These are phyloP conservation scores for Heliconius himera DNA, from an alignment of 1,140 invertebrate genomes.

Conservation along the genomic window DNA sequence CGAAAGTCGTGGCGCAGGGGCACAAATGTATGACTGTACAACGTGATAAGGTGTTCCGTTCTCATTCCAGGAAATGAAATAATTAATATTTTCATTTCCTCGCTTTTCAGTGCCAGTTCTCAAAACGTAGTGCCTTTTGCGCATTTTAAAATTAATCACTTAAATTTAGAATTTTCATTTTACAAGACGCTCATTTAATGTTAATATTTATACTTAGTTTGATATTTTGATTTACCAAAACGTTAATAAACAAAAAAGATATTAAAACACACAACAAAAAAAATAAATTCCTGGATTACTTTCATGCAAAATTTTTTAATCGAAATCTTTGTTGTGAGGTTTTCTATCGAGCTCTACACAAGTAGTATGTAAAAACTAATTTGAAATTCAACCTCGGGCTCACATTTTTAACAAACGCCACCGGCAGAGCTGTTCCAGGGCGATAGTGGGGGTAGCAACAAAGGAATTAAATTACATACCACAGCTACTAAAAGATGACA, in stretches of 20 bases:
- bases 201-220: too few relatives aligned
- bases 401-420: conserved; percentile 8
- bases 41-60: too few relatives aligned
- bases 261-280: too few relatives aligned
- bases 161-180: too few relatives aligned
- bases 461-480: conserved; percentile 14
- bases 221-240: background rate
- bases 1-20: background rate
- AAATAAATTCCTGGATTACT: background rate
- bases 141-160: too few relatives aligned
- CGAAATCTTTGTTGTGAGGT: background rate
- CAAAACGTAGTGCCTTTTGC: too few relatives aligned
- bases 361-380: conserved; percentile 3
- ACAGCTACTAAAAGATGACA: background rate
- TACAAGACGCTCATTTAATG: too few relatives aligned
- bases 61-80: too few relatives aligned
- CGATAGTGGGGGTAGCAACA: background rate
- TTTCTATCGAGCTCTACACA: background rate
- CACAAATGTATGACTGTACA: too few relatives aligned
- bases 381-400: background rate
- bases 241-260: too few relatives aligned
- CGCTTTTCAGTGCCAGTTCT: too few relatives aligned
- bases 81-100: too few relatives aligned
- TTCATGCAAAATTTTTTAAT: background rate
- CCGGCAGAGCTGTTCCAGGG: background rate